These are phyloP conservation scores for Petrolisthes manimaculis DNA, from an alignment of 2,888 invertebrate genomes.

Conservation along the genomic window DNA sequence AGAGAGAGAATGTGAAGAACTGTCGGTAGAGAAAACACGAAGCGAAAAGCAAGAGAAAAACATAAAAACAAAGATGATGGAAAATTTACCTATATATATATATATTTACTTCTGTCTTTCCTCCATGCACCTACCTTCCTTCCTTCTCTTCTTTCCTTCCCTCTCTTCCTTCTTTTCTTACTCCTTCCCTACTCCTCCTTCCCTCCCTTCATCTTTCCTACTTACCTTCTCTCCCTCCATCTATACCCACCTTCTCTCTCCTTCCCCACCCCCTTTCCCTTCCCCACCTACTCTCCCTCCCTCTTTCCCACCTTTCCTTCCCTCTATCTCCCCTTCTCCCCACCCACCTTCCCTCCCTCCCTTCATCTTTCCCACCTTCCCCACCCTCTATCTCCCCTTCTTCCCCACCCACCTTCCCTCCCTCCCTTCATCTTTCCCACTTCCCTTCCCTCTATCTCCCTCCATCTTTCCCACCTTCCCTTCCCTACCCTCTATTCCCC, in stretches of 20 bases:
- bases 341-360: too few species aligned
- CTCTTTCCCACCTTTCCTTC: constrained; percentile 18
- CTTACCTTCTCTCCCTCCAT: constrained; percentile 60
- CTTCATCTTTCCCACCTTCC: too few species aligned
- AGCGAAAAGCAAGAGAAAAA: too few species aligned
- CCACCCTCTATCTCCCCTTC: neutral
- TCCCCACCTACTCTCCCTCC: constrained; percentile 9
- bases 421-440: neutral
- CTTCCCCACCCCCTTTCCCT: constrained; percentile 55
- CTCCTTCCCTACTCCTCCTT: constrained; percentile 3
- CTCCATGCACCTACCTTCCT: neutral
- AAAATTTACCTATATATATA: too few species aligned
- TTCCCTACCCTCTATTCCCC: neutral
- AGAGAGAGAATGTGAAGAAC: too few species aligned
- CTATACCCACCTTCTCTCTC: neutral
- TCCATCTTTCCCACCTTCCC: neutral
- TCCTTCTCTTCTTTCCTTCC: neutral
- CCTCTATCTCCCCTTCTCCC: constrained; percentile 9
- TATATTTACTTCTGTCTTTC: neutral
- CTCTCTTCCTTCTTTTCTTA: neutral
- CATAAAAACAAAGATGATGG: too few species aligned
- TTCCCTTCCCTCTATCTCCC: too few species aligned
- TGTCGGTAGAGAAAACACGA: too few species aligned
- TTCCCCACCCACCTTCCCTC: neutral
- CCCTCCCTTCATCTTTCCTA: neutral